Base-by-base conservation (phyloP, 1,140 invertebrate genomes). In the Drosophila pseudoananassae region DNA sequence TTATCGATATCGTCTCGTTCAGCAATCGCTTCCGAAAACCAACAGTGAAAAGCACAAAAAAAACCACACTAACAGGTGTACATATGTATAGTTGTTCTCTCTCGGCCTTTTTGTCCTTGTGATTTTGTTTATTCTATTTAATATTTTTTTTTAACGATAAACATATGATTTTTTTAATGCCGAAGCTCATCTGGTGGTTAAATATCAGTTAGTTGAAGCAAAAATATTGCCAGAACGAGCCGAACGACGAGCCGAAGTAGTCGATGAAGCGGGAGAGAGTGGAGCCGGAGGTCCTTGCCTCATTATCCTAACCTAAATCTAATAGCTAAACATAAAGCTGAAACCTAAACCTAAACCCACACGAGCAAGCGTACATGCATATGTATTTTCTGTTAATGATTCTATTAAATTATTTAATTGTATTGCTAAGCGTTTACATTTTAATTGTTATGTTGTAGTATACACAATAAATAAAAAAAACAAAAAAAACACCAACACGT, bases 381-480 rank as follows among this genome's bases (percentile, higher is more conserved):
- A 77, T 59, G 74, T 77, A 71, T 63, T 87, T 88, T 82, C 78
- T 87, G 83, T 87, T 87, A 87, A 88, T 78, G 83, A 88, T 88
- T 87, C 81, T 87, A 87, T 87, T 87, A 88, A 87, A 87, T 87
- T 87, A 87, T 87, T 87, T 87, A 78, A 87, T 87, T 83, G 58
- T 88, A 87, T 68, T 76, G 83, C 83, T 87, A 87, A 88, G 83
- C 83, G 83, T 88, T 87, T 87, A 87, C 78, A 63, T 88, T 85
- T 88, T 83, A 87, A 87, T 83, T 87, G 83, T 87, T 87, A 87
- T 88, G 76, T 87, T 87, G 83, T 87, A 87, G 83, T 83, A 83
- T 83, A 87, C 66, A 83, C 74, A 80, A 79, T 82, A 87, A 88
- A 82, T 82, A 82, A 75, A 85, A 56, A 58, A 53, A 76, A 57